phyloP scores from a whole-genome alignment of 2,113 vertebrate genomes.

The Notarius lentiginosus region DNA sequence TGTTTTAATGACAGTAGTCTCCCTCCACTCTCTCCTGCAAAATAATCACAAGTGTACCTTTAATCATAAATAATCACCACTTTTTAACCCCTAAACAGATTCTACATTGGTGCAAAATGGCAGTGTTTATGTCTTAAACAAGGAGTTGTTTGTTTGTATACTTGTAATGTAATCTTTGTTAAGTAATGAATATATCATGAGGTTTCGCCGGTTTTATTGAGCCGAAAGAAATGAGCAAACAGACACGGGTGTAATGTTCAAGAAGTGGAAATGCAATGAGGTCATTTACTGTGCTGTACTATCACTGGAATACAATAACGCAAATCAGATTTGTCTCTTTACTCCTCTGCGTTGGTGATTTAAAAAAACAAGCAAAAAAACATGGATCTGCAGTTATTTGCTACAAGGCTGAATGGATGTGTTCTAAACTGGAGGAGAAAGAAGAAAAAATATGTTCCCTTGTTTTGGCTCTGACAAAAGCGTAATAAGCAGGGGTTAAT shows the following conservation, averaged over 20 bases:
- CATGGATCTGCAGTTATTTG: background rate
- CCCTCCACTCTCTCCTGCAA: background rate
- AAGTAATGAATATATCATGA: constrained; percentile 3
- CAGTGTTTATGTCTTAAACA: background rate
- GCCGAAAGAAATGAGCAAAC: background rate
- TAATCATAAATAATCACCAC: background rate
- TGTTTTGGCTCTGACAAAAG: background rate
- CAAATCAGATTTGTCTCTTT: constrained; percentile 3
- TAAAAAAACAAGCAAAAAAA: background rate
- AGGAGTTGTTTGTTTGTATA: background rate
- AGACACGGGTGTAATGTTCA: background rate
- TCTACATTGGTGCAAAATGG: background rate
- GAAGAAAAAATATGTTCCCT: background rate
- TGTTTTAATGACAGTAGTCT: background rate
- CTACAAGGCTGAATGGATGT: background rate
- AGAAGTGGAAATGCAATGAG: background rate
- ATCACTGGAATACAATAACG: background rate
- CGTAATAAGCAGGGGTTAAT: no score
- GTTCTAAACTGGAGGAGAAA: background rate
- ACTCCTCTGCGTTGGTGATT: background rate
- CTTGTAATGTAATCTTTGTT: background rate
- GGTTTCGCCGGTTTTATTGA: background rate
- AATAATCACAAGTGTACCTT: background rate
- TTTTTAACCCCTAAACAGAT: background rate
- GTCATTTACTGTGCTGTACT: background rate